Percentiles rank a stretch among this genome's conserved stretches.
Evolutionary conservation across 2,888 invertebrate species (phyloP).

Genomic region (Drosophila suboccidentalis): DNA sequence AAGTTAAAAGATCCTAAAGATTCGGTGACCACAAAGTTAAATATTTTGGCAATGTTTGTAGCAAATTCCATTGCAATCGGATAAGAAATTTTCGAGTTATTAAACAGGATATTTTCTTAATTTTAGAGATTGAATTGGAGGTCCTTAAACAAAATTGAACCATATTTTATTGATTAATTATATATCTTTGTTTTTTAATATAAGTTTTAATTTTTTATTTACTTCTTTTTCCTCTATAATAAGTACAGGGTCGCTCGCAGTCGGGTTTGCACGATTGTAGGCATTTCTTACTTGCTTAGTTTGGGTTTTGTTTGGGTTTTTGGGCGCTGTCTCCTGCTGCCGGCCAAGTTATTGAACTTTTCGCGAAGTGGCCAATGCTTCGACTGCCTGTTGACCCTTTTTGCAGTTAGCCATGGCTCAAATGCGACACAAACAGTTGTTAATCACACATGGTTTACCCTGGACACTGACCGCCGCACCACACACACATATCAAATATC

Average conservation of each 20-base stretch:
- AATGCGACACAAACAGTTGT: conserved; percentile 45
- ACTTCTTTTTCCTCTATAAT: too few species aligned
- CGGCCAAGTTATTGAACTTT: conserved; percentile 25
- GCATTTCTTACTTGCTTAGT: neutral
- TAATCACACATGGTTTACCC: conserved; percentile 72
- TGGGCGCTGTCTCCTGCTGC: conserved; percentile 7
- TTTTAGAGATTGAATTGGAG: too few species aligned
- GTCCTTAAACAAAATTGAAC: too few species aligned
- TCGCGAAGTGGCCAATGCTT: conserved; percentile 13
- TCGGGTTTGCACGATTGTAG: neutral
- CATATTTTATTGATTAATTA: too few species aligned
- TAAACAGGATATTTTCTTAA: too few species aligned
- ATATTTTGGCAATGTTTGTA: too few species aligned
- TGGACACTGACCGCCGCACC: conserved; percentile 17
- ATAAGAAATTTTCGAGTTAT: too few species aligned
- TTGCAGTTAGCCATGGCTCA: conserved; percentile 24
- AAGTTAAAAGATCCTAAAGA: neutral
- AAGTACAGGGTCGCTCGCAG: neutral
- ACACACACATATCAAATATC: conserved; percentile 68
- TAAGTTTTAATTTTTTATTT: too few species aligned
- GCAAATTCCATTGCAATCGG: too few species aligned
- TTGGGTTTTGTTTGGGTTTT: conserved; percentile 2
- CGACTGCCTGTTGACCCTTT: conserved; percentile 41
- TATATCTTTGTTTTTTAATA: too few species aligned
- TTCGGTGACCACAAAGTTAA: too few species aligned